Evolutionary conservation across 2,113 vertebrate genomes (phyloP).

Genomic region (Erythrolamprus reginae): DNA sequence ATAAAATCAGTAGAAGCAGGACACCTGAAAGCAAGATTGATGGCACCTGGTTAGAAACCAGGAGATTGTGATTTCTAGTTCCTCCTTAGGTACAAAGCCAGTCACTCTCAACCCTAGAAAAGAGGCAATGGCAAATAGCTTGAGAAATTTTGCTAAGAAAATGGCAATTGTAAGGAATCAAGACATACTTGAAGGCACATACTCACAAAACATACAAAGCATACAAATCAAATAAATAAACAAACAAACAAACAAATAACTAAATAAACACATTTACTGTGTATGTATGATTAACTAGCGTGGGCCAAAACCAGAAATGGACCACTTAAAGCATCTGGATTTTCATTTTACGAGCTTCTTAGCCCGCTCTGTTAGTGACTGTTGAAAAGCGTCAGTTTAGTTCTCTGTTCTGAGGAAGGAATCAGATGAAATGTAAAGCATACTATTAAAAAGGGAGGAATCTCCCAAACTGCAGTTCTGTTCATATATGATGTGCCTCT

Average conservation of each 20-base stretch:
- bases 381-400: not conserved
- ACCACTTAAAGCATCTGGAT: not conserved
- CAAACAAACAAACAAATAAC: too few species aligned
- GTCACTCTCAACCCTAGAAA: not conserved
- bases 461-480: not conserved
- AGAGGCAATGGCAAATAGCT: not conserved
- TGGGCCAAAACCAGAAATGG: not conserved
- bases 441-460: not conserved
- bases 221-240: too few species aligned
- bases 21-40: not conserved
- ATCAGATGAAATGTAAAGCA: not conserved
- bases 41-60: too few species aligned
- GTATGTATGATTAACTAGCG: not conserved
- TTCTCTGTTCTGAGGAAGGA: not conserved
- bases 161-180: not conserved
- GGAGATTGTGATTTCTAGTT: not conserved
- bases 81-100: not conserved
- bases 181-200: not conserved
- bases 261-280: too few species aligned
- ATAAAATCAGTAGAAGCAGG: not conserved
- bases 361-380: not conserved
- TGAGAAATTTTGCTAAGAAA: not conserved
- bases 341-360: not conserved
- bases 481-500: too few species aligned
- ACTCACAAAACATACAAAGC: not conserved